Base-by-base conservation (phyloP, 2,113 vertebrate species). In the Rhinichthys klamathensis region DNA sequence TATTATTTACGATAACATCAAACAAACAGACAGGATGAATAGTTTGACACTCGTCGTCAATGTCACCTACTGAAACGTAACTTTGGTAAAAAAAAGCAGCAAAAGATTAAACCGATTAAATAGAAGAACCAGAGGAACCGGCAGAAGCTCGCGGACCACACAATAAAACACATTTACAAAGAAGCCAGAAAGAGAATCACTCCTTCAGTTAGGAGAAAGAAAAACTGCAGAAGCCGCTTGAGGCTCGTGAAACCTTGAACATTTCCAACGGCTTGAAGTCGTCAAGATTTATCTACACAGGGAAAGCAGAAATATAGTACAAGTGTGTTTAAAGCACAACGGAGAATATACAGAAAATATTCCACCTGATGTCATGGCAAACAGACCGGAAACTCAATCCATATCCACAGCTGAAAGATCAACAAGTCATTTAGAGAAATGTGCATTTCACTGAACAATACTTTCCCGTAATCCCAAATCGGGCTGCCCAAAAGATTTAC, bases 1-100 rank as follows among this genome's bases (percentile, higher is more conserved):
- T 87, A 90, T 86, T 90, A 87, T 89, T 89, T 70, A 92, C 84
- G 83, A 88, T 87, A 80, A 87, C 88, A 84, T 87, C 89, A 90
- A 85, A 92, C 88, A 88, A 83, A 88, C 65, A 79, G 82, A 89
- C 82, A 82, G 80, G 51, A 82, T 73, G 84, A 87, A 84, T 63
- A 83, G 76, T 38, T 82, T 72, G 84, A 89, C 79, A 84, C 84
- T 86, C 81, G 69, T 86, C 81, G 63, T 84, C 61, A 83, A 84
- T 3, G 73, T 60, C 65, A 72, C 70, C 81, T 88, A 89, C 82
- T 49, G 85, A 88, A 89, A 87, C 83, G 21, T 78, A 89, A 88
- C 88, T 89, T 90, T 90, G 90, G 85, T 89, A 56, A 83, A 88
- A 83, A 88, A 84, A 85, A 89, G 61, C 51, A 56, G 56, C 56